phyloP scores from a whole-genome alignment of 2,888 invertebrate genomes.

The Leptopilina syphax region DNA sequence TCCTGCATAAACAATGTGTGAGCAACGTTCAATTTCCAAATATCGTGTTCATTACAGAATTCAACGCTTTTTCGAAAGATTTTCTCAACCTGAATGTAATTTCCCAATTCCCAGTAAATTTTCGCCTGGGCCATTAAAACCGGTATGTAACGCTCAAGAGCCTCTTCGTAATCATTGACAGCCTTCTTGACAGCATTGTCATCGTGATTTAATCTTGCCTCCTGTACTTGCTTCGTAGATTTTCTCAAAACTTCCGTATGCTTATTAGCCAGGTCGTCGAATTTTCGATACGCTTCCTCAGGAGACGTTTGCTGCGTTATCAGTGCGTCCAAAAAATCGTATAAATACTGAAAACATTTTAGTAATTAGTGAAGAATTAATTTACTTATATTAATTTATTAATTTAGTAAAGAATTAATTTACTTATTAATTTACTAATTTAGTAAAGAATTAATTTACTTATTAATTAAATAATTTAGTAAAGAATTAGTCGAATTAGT shows the following conservation, averaged over 20 bases:
- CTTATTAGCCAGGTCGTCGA: conserved; percentile 95
- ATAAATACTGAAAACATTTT: conserved; percentile 83
- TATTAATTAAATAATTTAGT: too few relatives aligned
- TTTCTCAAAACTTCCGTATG: conserved; percentile 94
- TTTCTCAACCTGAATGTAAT: conserved; percentile 97
- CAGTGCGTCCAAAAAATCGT: conserved; percentile 96
- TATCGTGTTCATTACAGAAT: conserved; percentile 97
- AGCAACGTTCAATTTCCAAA: conserved; percentile 98
- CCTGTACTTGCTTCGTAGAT: conserved; percentile 95
- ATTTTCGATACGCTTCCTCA: conserved; percentile 96
- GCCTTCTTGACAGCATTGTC: conserved; percentile 93
- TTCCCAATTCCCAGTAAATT: conserved; percentile 98
- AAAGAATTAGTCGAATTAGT: background rate
- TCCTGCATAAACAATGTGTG: conserved; percentile 99
- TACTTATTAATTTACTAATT: too few relatives aligned
- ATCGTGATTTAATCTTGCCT: conserved; percentile 91
- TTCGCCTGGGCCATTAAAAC: conserved; percentile 99
- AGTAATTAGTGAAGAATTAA: background rate
- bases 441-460: too few relatives aligned
- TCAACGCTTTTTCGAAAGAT: conserved; percentile 98
- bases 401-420: too few relatives aligned
- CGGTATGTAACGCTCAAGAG: conserved; percentile 94
- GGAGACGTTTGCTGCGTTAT: conserved; percentile 98
- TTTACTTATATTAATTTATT: too few relatives aligned
- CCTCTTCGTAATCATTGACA: conserved; percentile 94